Percentiles rank a stretch among this genome's conserved stretches.
These are phyloP conservation scores for Homarus americanus DNA, from an alignment of 1,140 invertebrate species.

Conservation along the genomic window DNA sequence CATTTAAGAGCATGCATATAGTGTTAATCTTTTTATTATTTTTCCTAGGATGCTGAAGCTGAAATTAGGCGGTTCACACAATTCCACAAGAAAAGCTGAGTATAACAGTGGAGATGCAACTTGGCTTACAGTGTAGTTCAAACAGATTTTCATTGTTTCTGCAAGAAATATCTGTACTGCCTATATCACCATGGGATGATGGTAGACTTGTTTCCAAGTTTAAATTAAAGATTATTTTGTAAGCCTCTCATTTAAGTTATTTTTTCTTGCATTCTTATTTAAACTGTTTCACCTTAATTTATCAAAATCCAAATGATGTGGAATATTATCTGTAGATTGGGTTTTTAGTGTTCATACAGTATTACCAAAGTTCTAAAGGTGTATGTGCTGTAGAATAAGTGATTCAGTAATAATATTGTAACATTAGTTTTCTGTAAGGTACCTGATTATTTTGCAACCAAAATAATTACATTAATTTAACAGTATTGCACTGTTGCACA, in stretches of 20 bases:
- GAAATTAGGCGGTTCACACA: constrained; percentile 53
- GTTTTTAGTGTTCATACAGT: neutral
- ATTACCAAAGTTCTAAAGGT: constrained; percentile 14
- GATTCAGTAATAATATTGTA: neutral
- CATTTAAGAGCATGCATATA: neutral
- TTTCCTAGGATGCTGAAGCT: constrained; percentile 44
- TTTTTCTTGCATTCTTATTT: constrained; percentile 6
- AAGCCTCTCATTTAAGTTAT: neutral
- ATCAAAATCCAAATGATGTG: neutral
- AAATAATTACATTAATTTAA: neutral
- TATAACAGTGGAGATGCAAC: neutral
- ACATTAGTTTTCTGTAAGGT: constrained; percentile 1
- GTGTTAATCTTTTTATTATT: neutral
- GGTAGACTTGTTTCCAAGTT: neutral
- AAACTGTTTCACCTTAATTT: neutral
- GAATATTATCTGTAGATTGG: neutral
- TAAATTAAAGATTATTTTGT: neutral
- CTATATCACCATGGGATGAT: neutral
- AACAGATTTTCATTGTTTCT: neutral
- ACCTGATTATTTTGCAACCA: constrained; percentile 15
- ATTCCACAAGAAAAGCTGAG: constrained; percentile 65
- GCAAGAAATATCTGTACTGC: neutral
- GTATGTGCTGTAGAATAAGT: neutral
- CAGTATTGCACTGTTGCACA: neutral
- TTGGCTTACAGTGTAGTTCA: neutral